Conservation (phyloP, 1,140 invertebrate species). For the Drosophila navojoa region DNA sequence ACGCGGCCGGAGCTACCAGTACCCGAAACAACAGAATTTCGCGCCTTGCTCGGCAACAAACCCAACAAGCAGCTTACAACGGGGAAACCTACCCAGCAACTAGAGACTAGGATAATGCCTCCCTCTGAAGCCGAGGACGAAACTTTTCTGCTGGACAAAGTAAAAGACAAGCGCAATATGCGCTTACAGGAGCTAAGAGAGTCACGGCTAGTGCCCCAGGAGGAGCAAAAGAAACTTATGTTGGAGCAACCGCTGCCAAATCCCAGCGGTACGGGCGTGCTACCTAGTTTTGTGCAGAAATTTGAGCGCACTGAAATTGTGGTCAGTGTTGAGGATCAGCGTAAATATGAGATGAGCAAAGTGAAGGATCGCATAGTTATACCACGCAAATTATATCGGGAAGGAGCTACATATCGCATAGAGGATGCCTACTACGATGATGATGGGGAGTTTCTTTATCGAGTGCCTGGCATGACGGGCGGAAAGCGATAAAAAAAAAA, state of each 20-base stretch:
- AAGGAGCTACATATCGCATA: constrained; percentile 88
- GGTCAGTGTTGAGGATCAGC: constrained; percentile 61
- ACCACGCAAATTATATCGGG: constrained; percentile 86
- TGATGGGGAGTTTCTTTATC: constrained; percentile 90
- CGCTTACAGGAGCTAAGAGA: constrained; percentile 66
- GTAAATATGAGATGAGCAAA: constrained; percentile 61
- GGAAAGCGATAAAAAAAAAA: not conserved
- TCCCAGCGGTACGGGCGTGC: constrained; percentile 59
- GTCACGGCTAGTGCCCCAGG: constrained; percentile 21
- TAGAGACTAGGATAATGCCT: not conserved
- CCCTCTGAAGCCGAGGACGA: constrained; percentile 59
- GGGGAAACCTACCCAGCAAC: not conserved
- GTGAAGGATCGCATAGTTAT: constrained; percentile 87
- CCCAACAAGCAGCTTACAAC: constrained; percentile 5
- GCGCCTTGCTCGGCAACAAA: constrained; percentile 80
- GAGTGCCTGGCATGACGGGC: constrained; percentile 87
- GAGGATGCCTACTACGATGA: constrained; percentile 91
- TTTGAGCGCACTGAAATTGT: constrained; percentile 83
- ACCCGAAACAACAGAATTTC: constrained; percentile 83
- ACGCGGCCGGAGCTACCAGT: constrained; percentile 51
- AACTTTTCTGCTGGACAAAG: constrained; percentile 76
- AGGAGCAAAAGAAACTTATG: not conserved
- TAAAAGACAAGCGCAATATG: constrained; percentile 66
- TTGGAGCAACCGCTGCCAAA: constrained; percentile 34
- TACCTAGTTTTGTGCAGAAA: constrained; percentile 59